Conservation (phyloP, 2,113 vertebrate genomes). For the Pelodiscus sinensis region DNA sequence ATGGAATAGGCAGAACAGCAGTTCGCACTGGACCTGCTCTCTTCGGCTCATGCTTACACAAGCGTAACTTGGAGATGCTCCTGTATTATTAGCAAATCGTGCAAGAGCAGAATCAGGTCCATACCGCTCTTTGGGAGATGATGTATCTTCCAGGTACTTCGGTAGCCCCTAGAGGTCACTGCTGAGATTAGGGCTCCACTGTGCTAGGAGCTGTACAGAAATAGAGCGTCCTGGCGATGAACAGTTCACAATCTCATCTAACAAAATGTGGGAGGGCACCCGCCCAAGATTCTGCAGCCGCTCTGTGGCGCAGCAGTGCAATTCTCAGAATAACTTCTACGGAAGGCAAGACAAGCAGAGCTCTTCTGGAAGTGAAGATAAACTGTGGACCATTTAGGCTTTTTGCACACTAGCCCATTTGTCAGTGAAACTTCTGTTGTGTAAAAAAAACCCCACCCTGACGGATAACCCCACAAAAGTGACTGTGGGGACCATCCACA, state of each 20-base stretch:
- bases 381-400: background rate
- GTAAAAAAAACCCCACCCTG: too few species aligned
- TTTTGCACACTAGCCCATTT: too few species aligned
- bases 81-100: background rate
- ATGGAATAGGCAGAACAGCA: slow-evolving; percentile 4
- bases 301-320: background rate
- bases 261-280: background rate
- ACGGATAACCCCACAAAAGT: too few species aligned
- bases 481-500: too few species aligned
- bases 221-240: background rate
- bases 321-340: background rate
- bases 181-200: background rate
- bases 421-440: too few species aligned
- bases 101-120: background rate
- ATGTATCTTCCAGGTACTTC: slow-evolving; percentile 26
- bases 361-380: background rate
- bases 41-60: background rate
- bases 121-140: slow-evolving; percentile 17
- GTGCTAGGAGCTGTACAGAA: background rate
- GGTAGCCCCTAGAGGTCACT: background rate
- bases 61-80: background rate
- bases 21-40: background rate
- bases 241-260: background rate
- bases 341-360: slow-evolving; percentile 2
- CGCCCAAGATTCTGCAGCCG: background rate